Base-by-base conservation (phyloP, 2,797 vertebrate genomes). In the Sebastes minor region DNA sequence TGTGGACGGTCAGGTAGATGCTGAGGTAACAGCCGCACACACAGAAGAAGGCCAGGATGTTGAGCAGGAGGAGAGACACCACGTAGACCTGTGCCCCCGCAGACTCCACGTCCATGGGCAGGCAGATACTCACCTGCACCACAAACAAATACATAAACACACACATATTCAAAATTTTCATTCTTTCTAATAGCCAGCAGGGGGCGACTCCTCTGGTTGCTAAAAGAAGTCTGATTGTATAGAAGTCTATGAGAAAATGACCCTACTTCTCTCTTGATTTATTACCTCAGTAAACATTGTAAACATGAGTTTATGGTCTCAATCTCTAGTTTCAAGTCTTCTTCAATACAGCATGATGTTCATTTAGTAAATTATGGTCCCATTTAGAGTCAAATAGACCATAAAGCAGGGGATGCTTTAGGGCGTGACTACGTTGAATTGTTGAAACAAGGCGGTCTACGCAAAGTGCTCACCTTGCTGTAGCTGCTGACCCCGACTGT, bases 81-180 rank as follows among this genome's bases (percentile, higher is more conserved):
- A 99, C 91, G 1, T 98, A 99, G 3, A 95, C 88, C 91, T 99
- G 98, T 25, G 98, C 96, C 71, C 88, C 53, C 0, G 86, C 75
- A 0, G 94, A 95, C 80, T 98, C 97, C 65, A 99, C 97, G 22
- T 99, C 98, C 99, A 99, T 99, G 5, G 99, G 99, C n/a, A 99
- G 94, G 75, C 99, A 99, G 93, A 99, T 99, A 88, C 99, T 99
- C 85, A 98, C 93, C 94, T 95, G 85, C 10, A 71, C 3, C 52
- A 78, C 22, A 68, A 27, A 74, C 14, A 77, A 10, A 67, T 22
- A 71, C 14, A 12, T 9, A n/a, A 49, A 53, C 38, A 78, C 20
- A 55, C 14, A 55, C 8, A 30, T 9, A 53, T 60, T 74, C 13
- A 70, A 30, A 14, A 46, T 14, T 0, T 16, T 14, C 14, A 42